Conservation (phyloP, 1,140 invertebrate species). For the Lepidurus apus region DNA sequence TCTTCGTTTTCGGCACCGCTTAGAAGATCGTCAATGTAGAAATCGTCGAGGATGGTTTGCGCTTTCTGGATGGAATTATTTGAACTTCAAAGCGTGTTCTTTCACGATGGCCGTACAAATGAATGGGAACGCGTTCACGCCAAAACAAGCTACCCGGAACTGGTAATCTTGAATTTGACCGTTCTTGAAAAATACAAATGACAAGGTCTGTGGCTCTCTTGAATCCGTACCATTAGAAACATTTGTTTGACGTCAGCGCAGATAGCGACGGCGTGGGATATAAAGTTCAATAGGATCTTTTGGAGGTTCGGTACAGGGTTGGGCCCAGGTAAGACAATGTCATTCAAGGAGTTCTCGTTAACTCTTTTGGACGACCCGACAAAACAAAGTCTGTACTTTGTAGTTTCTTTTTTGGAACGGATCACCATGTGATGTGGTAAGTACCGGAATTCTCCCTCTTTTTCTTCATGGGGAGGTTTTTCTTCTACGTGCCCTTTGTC, state of each 20-base stretch:
- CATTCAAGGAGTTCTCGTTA: background rate
- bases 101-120: too few species aligned
- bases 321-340: background rate
- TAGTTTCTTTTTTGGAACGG: background rate
- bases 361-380: background rate
- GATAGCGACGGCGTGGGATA: background rate
- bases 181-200: conserved; percentile 31
- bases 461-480: conserved; percentile 16
- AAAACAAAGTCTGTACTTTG: background rate
- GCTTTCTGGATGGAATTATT: too few species aligned
- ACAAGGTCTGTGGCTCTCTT: conserved; percentile 6
- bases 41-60: too few species aligned
- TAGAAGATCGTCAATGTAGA: too few species aligned
- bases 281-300: background rate
- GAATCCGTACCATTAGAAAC: background rate
- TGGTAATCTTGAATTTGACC: background rate
- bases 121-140: too few species aligned
- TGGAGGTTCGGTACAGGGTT: background rate
- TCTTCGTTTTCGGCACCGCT: too few species aligned
- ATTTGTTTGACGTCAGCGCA: background rate
- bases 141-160: background rate
- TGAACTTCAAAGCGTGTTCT: too few species aligned
- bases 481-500: conserved; percentile 20
- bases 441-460: background rate
- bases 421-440: background rate